A percentile compares a stretch with the other conserved stretches of the same genome.
Evolutionary conservation across 1,140 invertebrate species (phyloP).

Genomic region (Lineus longissimus): DNA sequence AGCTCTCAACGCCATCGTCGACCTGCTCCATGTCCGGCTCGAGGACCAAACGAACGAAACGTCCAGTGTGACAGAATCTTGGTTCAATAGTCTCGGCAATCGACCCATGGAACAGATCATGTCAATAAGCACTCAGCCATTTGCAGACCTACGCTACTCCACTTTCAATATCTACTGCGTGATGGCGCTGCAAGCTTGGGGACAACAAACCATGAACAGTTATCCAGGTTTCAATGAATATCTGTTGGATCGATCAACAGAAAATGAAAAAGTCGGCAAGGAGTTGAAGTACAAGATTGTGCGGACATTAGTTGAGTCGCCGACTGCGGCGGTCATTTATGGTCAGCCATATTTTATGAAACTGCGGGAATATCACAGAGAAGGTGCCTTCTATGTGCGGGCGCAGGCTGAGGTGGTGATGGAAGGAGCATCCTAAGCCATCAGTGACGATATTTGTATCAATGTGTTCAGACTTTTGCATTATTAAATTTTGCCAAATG

Average conservation of each 20-base stretch:
- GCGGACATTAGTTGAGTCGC: constrained; percentile 59
- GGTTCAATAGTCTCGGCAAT: constrained; percentile 59
- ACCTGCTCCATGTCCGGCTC: constrained; percentile 24
- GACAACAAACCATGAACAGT: constrained; percentile 61
- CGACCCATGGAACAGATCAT: constrained; percentile 60
- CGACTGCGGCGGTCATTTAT: constrained; percentile 61
- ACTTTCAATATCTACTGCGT: constrained; percentile 57
- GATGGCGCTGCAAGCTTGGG: constrained; percentile 62
- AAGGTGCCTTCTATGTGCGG: constrained; percentile 70
- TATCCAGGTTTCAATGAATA: constrained; percentile 70
- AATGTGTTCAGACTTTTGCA: too few species aligned
- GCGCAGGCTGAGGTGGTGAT: constrained; percentile 64
- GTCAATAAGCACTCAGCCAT: constrained; percentile 61
- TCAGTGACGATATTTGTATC: too few species aligned
- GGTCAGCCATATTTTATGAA: constrained; percentile 60
- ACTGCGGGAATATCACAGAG: constrained; percentile 64
- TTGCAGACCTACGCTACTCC: constrained; percentile 60
- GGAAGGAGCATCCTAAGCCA: constrained; percentile 23
- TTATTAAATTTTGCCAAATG: too few species aligned
- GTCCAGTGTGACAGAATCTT: constrained; percentile 57
- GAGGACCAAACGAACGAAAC: constrained; percentile 52
- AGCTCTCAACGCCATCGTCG: constrained; percentile 3
- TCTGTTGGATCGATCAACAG: constrained; percentile 66
- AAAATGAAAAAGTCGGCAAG: constrained; percentile 65
- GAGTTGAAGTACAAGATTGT: constrained; percentile 72